Conservation (phyloP, 2,113 vertebrate species). For the Microtus ochrogaster region DNA sequence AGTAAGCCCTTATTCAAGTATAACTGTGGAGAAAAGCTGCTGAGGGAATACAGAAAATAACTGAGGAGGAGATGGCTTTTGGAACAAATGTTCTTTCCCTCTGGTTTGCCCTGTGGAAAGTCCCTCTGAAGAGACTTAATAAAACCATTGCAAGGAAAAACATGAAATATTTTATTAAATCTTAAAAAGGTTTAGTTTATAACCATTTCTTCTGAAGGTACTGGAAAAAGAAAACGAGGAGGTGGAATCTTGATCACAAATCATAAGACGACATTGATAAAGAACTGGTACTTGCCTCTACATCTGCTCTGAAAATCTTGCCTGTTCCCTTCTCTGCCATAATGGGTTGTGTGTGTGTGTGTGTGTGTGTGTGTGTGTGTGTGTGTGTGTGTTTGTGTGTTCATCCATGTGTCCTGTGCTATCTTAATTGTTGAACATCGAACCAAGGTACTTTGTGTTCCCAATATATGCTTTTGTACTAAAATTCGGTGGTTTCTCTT, state of each 20-base stretch:
- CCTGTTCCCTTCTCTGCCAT: slow-evolving; percentile 64
- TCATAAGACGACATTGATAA: slow-evolving; percentile 69
- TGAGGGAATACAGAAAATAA: slow-evolving; percentile 76
- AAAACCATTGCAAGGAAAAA: slow-evolving; percentile 76
- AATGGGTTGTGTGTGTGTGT: background rate
- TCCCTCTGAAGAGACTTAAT: slow-evolving; percentile 78
- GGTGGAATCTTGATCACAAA: slow-evolving; percentile 73
- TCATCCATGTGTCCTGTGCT: slow-evolving; percentile 55
- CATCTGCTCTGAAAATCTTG: slow-evolving; percentile 73
- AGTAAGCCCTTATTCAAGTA: slow-evolving; percentile 79
- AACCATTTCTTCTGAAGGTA: slow-evolving; percentile 69
- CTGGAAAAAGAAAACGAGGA: slow-evolving; percentile 66
- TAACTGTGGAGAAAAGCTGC: slow-evolving; percentile 74
- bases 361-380: background rate
- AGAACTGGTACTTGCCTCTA: slow-evolving; percentile 72
- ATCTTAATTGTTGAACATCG: slow-evolving; percentile 14
- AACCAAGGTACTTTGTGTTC: slow-evolving; percentile 50
- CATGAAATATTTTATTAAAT: slow-evolving; percentile 71
- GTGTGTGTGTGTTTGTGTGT: background rate
- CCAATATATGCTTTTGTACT: slow-evolving; percentile 2
- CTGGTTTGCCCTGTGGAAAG: slow-evolving; percentile 74
- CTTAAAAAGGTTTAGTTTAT: slow-evolving; percentile 77
- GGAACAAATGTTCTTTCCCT: slow-evolving; percentile 74
- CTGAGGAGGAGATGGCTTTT: slow-evolving; percentile 76
- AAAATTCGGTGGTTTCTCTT: background rate